Evolutionary conservation across 2,113 vertebrate species (phyloP), one percentile per base, ranked within the genome.

Genomic region (Myxocyprinus asiaticus): DNA sequence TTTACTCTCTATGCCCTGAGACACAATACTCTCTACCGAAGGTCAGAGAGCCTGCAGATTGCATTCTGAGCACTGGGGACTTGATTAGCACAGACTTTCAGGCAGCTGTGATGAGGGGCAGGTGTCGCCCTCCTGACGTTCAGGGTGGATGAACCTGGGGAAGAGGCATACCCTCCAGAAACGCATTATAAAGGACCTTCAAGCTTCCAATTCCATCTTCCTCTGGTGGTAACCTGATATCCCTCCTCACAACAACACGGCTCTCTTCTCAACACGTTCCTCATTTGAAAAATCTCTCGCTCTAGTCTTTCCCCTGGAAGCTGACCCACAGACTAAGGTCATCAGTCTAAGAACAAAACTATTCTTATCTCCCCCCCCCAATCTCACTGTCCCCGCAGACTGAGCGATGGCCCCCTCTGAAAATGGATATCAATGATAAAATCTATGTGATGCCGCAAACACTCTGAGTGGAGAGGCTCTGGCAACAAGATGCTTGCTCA

Each of bases 361-460:
- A 33, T 33, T 3, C 22, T 33, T 33, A 33, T 33, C 22, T 33
- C 22, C 22, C 22, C 22, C 76, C 79, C 82, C 67, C 81, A 42
- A 33, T 81, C 62, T 67, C 47, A 44, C 50, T 68, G 77, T 78
- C 82, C 67, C 71, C 75, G 85, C 81, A 81, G 84, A 80, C 56
- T 7, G 90, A 90, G 84, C 78, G 56, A 89, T 88, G 88, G 86
- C 85, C 90, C 75, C 85, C 71, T 88, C 82, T 89, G 92, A 91
- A 92, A 92, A 84, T 78, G 77, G 92, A 92, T 91, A 91, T 90
- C 82, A 81, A 86, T 88, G 90, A 91, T 92, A 89, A 91, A 87
- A 90, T 92, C 90, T 85, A 84, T 48, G 47, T 65, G 73, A 76
- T 76, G 73, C 12, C 14, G 65, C 12, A 33, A 64, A 53, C 59